Evolutionary conservation across 2,888 invertebrate species (phyloP).

Genomic region (Ditula angustiorana): DNA sequence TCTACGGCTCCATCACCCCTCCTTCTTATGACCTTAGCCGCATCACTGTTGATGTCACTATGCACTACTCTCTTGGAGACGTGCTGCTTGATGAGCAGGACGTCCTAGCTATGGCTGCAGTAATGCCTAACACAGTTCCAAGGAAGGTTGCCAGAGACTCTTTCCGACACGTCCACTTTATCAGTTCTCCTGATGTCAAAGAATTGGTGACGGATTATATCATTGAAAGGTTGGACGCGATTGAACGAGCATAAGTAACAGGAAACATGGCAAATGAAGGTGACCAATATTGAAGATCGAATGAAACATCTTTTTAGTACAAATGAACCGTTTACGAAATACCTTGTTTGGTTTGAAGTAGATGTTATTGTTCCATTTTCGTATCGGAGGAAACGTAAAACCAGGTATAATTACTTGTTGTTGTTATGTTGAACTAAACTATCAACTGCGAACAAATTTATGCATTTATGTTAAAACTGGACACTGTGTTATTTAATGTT

Average conservation of each 20-base stretch:
- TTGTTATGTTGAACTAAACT: no score
- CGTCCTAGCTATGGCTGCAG: conserved; percentile 46
- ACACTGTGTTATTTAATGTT: neutral
- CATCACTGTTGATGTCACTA: conserved; percentile 44
- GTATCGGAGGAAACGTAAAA: no score
- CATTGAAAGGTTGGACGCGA: conserved; percentile 40
- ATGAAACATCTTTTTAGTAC: no score
- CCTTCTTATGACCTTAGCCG: conserved; percentile 44
- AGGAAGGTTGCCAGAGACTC: conserved; percentile 44
- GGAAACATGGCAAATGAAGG: no score
- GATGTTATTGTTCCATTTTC: no score
- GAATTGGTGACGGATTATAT: conserved; percentile 48
- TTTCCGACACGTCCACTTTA: conserved; percentile 48
- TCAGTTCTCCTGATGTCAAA: conserved; percentile 43
- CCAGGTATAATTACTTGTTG: no score
- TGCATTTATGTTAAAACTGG: no score
- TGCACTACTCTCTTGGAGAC: conserved; percentile 51
- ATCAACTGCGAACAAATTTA: no score
- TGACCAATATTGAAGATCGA: no score
- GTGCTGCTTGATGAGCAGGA: conserved; percentile 46
- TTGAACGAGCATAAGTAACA: neutral
- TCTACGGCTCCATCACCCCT: conserved; percentile 42
- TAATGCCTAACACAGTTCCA: conserved; percentile 45
- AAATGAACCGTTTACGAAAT: no score
- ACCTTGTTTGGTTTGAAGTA: no score